Evolutionary conservation across 2,113 vertebrate genomes (phyloP), one percentile per base, ranked within the genome.

Genomic region (Bufo bufo): DNA sequence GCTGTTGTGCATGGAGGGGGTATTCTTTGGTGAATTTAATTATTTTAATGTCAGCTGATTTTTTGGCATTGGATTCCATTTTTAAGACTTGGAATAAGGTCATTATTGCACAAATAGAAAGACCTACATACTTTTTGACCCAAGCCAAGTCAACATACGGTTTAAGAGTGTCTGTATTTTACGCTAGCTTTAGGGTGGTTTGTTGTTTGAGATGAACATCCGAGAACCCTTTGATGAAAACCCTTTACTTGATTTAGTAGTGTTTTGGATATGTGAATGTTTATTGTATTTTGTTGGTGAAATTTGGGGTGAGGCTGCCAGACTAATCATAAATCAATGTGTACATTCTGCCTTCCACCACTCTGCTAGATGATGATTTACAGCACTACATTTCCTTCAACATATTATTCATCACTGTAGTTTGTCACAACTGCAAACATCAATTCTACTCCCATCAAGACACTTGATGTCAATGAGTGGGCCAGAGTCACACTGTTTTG

Each of bases 391-490:
- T 54, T 69, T 71, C 17, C 47, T 84, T 54, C 63, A 71, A 50
- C 69, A 84, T 66, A 66, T 66, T 58, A 79, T 33, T 79, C n/a
- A 79, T 79, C 77, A 58, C 77, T 58, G 77, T 54, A 79, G 14
- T 78, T 78, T 23, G 77, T 58, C 33, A 54, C n/a, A 79, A 33
- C 52, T 58, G 16, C 13, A 58, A 0, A 58, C 52, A 58, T 79
- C 54, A 79, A 43, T 52, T 58, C 77, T 58, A 54, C 52, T 10
- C 8, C 16, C 54, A 33, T 79, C 49, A 14, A 33, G 71, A 74
- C 4, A 16, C 6, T 74, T 47, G 7, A 43, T 14, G 69, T 71
- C 33, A 74, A 3, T 47, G 14, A 4, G 17, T 45, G 33, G 14
- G 6, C 13, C 43, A 74, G 4, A 72, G 13, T 43, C 69, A 43